Conservation (phyloP, 2,113 vertebrate genomes). For the Microtus ochrogaster region DNA sequence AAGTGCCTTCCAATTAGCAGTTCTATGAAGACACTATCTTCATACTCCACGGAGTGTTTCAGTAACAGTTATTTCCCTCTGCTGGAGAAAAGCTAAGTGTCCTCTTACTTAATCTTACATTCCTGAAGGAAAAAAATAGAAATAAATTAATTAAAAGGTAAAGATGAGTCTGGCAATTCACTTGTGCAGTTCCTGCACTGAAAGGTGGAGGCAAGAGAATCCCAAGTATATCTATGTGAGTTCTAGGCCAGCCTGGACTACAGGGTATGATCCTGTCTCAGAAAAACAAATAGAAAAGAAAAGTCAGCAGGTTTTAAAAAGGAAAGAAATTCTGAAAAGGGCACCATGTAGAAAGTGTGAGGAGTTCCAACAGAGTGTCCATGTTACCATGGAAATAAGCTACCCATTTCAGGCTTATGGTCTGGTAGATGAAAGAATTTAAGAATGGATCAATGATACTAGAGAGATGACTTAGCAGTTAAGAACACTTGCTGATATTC, state of each 20-base stretch:
- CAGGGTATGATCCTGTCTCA: background rate
- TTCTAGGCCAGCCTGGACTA: background rate
- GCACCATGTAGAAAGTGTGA: background rate
- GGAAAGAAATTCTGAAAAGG: constrained; percentile 22
- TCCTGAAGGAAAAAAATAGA: background rate
- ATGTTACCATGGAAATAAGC: background rate
- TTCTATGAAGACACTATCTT: constrained; percentile 70
- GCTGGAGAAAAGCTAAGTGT: background rate
- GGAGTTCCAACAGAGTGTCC: background rate
- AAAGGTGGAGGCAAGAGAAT: background rate
- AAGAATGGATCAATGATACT: background rate
- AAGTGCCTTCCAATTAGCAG: constrained; percentile 74
- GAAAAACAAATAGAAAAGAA: background rate
- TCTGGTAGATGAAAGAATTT: background rate
- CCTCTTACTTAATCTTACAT: constrained; percentile 27
- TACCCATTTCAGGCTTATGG: background rate
- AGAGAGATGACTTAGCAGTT: background rate
- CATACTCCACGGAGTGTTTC: constrained; percentile 53
- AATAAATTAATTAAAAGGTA: constrained; percentile 26
- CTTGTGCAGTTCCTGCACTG: background rate
- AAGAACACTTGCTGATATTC: background rate
- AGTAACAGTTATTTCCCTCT: constrained; percentile 44
- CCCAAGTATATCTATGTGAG: background rate
- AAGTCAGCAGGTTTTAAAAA: background rate
- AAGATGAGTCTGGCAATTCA: background rate